These are phyloP conservation scores for Caenorhabditis zanzibari DNA, from an alignment of 2,888 invertebrate genomes.

Conservation along the genomic window DNA sequence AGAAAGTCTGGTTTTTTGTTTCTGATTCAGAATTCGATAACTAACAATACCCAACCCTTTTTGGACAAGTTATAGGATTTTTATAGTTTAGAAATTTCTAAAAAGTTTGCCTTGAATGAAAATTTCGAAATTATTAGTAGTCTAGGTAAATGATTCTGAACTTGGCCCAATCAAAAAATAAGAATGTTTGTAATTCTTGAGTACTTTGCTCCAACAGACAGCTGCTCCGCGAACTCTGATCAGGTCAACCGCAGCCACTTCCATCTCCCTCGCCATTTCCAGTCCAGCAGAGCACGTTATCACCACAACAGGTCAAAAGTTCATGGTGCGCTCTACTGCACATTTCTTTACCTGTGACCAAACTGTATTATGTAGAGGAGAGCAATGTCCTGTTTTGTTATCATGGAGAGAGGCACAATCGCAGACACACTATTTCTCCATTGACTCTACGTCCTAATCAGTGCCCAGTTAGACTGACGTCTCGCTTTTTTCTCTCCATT, in stretches of 20 bases:
- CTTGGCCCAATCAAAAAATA: too few species aligned
- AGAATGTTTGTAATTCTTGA: too few species aligned
- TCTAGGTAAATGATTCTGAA: too few species aligned
- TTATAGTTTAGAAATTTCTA: too few species aligned
- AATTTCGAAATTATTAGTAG: too few species aligned
- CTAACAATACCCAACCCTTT: too few species aligned
- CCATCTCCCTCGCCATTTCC: not conserved
- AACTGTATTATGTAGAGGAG: slow-evolving; percentile 30
- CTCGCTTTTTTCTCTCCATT: slow-evolving; percentile 12
- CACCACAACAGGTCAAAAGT: slow-evolving; percentile 17
- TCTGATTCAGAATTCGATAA: too few species aligned
- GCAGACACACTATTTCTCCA: slow-evolving; percentile 32
- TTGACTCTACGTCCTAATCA: slow-evolving; percentile 29
- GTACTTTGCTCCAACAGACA: not conserved
- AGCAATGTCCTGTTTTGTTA: slow-evolving; percentile 39
- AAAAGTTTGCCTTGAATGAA: too few species aligned
- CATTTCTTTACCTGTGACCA: slow-evolving; percentile 8
- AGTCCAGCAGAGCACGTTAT: not conserved
- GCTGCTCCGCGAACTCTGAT: not conserved
- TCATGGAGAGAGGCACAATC: not conserved
- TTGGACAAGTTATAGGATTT: too few species aligned
- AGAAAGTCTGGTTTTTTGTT: too few species aligned
- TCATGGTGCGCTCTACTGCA: slow-evolving; percentile 25
- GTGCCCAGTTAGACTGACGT: slow-evolving; percentile 7
- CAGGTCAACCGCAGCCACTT: not conserved